phyloP scores from a whole-genome alignment of 1,140 invertebrate genomes.

The Alviniconcha marisindica region DNA sequence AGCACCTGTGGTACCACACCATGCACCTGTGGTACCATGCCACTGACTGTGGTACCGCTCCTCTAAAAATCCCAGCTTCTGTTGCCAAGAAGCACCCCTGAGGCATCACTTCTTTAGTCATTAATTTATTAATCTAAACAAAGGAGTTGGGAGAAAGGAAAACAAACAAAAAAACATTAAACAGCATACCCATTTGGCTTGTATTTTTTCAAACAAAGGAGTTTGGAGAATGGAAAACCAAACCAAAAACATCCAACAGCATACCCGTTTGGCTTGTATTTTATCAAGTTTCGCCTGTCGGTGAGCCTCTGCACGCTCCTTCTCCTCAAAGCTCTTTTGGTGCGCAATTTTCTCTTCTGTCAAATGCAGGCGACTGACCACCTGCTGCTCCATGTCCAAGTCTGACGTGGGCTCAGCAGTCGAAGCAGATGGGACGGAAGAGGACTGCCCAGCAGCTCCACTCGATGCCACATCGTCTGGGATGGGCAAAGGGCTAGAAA shows the following conservation, averaged over 20 bases:
- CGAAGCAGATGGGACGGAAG: neutral
- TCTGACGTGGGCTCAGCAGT: neutral
- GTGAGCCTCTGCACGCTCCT: slow-evolving; percentile 63
- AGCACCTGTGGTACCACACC: too few species aligned
- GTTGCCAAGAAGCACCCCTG: too few species aligned
- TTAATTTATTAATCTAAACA: too few species aligned
- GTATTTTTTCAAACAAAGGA: too few species aligned
- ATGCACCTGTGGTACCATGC: too few species aligned
- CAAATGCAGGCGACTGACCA: slow-evolving; percentile 66
- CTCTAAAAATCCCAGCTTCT: too few species aligned
- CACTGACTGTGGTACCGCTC: too few species aligned
- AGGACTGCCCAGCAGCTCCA: neutral
- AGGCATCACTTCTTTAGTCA: too few species aligned
- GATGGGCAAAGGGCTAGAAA: slow-evolving; percentile 38
- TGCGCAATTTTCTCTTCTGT: slow-evolving; percentile 61
- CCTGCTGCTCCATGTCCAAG: slow-evolving; percentile 54
- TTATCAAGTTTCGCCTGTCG: slow-evolving; percentile 62
- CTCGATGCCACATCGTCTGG: neutral
- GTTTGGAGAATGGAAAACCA: too few species aligned
- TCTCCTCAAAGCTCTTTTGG: slow-evolving; percentile 65
- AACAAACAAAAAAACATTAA: neutral
- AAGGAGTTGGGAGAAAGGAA: too few species aligned
- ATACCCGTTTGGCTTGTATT: slow-evolving; percentile 62
- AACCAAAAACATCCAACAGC: neutral
- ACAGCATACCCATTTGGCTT: slow-evolving; percentile 58